Evolutionary conservation across 2,888 invertebrate genomes (phyloP).

Genomic region (Phlogophora meticulosa): DNA sequence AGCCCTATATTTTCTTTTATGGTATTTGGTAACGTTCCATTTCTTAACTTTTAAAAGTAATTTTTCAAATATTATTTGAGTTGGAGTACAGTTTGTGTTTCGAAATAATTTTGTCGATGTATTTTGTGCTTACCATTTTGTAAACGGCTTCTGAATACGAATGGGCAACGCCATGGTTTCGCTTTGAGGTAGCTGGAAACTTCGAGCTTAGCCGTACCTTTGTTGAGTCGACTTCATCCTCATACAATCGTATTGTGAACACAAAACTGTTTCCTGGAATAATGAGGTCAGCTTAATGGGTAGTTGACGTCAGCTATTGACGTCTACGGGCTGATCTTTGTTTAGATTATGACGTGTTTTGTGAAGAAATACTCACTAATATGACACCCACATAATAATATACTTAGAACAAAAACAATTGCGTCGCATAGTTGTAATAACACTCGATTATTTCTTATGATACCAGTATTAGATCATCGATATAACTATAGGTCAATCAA

Average conservation of each 20-base stretch:
- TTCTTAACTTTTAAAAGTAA: conserved; percentile 47
- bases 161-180: conserved; percentile 7
- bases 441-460: too few species aligned
- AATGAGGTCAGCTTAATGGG: not conserved
- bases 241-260: not conserved
- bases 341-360: conserved; percentile 33
- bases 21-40: conserved; percentile 48
- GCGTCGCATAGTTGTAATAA: too few species aligned
- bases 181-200: conserved; percentile 1
- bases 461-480: too few species aligned
- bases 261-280: not conserved
- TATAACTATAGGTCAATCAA: too few species aligned
- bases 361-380: not conserved
- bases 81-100: conserved; percentile 42
- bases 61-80: conserved; percentile 45
- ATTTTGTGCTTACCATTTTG: conserved; percentile 49
- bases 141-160: conserved; percentile 24
- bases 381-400: not conserved
- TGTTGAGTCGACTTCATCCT: not conserved
- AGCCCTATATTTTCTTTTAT: conserved; percentile 57
- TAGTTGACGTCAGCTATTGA: conserved; percentile 12
- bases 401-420: too few species aligned
- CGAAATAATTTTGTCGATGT: conserved; percentile 53
- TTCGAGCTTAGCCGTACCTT: not conserved
- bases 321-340: not conserved